Percentiles rank a stretch among this genome's conserved stretches.
Evolutionary conservation across 2,113 vertebrate genomes (phyloP).

Genomic region (Oriolus oriolus): DNA sequence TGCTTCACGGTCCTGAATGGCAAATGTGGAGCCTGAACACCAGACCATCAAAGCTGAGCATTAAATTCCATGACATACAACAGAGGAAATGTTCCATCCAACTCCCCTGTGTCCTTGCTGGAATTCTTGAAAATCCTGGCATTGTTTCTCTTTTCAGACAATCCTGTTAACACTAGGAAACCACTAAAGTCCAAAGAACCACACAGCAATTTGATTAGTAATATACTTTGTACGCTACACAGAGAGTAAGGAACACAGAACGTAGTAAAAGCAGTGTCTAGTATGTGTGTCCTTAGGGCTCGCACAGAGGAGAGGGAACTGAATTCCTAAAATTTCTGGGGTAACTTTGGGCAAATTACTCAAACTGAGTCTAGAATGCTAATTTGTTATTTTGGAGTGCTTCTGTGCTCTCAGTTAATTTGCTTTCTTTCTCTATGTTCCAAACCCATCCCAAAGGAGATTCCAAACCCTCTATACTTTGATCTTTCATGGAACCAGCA

Average conservation of each 20-base stretch:
- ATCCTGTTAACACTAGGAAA: neutral
- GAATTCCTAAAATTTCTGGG: neutral
- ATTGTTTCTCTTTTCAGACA: neutral
- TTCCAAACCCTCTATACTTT: neutral
- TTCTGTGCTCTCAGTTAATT: neutral
- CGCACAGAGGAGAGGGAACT: neutral
- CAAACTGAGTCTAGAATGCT: neutral
- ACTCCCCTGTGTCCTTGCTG: neutral
- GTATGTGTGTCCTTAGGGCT: neutral
- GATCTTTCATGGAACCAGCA: neutral
- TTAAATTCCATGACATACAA: neutral
- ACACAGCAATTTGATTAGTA: neutral
- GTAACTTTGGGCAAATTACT: neutral
- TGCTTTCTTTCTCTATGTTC: neutral
- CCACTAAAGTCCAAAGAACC: neutral
- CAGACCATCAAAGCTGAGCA: neutral
- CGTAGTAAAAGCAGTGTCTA: neutral
- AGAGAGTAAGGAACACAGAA: neutral
- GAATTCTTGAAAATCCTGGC: conserved; percentile 45
- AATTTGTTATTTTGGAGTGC: neutral
- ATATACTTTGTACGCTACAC: neutral
- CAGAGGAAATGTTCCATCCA: neutral
- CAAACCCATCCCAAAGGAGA: neutral
- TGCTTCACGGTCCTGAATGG: neutral
- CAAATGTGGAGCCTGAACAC: neutral